These are phyloP conservation scores for Zaprionus camerounensis DNA, from an alignment of 1,140 invertebrate species.

Conservation along the genomic window DNA sequence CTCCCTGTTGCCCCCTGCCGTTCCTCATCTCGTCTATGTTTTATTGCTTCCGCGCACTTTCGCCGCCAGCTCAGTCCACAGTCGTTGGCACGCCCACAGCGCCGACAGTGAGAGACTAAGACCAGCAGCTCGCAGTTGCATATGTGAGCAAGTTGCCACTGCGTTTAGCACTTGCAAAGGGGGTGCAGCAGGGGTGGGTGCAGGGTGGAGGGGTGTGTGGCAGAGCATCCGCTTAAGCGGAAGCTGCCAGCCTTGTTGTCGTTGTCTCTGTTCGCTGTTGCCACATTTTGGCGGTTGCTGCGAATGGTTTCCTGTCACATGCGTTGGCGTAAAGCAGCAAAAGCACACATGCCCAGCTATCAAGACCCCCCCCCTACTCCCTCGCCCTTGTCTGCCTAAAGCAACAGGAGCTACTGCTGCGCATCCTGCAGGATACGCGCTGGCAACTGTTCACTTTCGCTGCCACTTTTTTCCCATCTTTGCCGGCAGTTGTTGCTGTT, in stretches of 20 bases:
- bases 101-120: conserved; percentile 5
- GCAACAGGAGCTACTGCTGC: conserved; percentile 52
- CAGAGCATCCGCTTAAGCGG: conserved; percentile 56
- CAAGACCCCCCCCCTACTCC: too few relatives aligned
- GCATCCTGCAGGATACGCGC: conserved; percentile 63
- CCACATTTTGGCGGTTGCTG: conserved; percentile 78
- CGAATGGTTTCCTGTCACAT: conserved; percentile 77
- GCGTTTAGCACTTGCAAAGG: conserved; percentile 65
- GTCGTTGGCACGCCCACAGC: conserved; percentile 4
- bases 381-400: conserved; percentile 4
- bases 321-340: conserved; percentile 58
- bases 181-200: neutral
- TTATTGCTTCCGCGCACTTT: conserved; percentile 82
- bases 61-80: conserved; percentile 58
- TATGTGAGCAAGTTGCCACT: conserved; percentile 76
- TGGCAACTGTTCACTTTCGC: conserved; percentile 78
- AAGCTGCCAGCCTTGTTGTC: conserved; percentile 64
- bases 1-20: neutral
- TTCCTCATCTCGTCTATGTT: conserved; percentile 56
- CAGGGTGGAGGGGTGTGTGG: conserved; percentile 1
- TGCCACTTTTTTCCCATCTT: conserved; percentile 38
- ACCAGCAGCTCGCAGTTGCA: conserved; percentile 50
- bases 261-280: conserved; percentile 59
- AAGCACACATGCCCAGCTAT: neutral
- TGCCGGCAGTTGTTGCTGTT: conserved; percentile 15